A percentile compares a stretch with the other conserved stretches of the same genome.
Conservation (phyloP, 2,113 vertebrate species). For the zebrafish (Danio rerio) region GRCz12tu NC_133176.1:4533001-4533500, state of each 20-base stretch:
- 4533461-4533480: too few relatives aligned
- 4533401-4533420: too few relatives aligned
- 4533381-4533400: too few relatives aligned
- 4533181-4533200: slow-evolving; percentile 26
- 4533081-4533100: slow-evolving; percentile 36
- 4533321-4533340: too few relatives aligned
- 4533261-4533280: background rate
- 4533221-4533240: slow-evolving; percentile 14
- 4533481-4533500: too few relatives aligned
- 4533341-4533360: too few relatives aligned
- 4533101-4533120: slow-evolving; percentile 10
- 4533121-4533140: slow-evolving; percentile 45
- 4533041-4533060: background rate
- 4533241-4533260: slow-evolving; percentile 25
- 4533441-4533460: too few relatives aligned
- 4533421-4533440: too few relatives aligned
- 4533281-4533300: too few relatives aligned
- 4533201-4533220: slow-evolving; percentile 23
- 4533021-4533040: slow-evolving; percentile 26
- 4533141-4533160: background rate
- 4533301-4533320: too few relatives aligned
- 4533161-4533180: background rate
- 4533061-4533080: slow-evolving; percentile 36
- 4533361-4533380: too few relatives aligned
- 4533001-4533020: background rate